Conservation (phyloP, 2,113 vertebrate species). For the Boulengeromyrus knoepffleri region DNA sequence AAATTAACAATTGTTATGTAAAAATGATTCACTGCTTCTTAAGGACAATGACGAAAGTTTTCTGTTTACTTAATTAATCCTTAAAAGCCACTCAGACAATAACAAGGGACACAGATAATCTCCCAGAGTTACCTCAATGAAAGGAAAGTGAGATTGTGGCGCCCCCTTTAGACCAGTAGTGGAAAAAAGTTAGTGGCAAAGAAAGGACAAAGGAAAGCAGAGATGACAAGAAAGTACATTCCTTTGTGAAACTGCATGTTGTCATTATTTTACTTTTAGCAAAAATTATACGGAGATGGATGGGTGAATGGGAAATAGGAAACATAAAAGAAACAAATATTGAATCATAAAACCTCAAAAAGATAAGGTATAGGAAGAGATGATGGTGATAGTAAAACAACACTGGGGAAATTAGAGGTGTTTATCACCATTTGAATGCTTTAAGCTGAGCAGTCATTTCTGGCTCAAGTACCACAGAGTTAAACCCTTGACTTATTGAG, state of each 20-base stretch:
- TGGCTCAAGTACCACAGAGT: neutral
- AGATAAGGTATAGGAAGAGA: neutral
- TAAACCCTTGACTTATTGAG: neutral
- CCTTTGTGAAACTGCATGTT: neutral
- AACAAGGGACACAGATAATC: neutral
- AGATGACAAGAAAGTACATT: constrained; percentile 15
- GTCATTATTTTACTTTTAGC: neutral
- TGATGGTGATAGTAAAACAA: neutral
- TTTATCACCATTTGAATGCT: neutral
- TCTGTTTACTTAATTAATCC: neutral
- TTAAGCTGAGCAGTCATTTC: neutral
- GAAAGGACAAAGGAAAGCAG: constrained; percentile 17
- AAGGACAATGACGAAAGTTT: neutral
- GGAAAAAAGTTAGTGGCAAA: constrained; percentile 1
- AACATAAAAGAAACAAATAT: neutral
- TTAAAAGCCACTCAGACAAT: neutral
- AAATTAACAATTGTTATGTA: neutral
- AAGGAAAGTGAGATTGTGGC: constrained; percentile 11
- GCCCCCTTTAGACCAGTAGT: neutral
- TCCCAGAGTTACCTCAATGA: too few species aligned
- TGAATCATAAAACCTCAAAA: neutral
- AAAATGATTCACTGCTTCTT: neutral
- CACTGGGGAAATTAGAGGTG: neutral
- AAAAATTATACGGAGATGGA: neutral
- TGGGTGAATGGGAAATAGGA: neutral